Conservation (phyloP, 1,140 invertebrate species). For the Lamellibrachia luymesi region DNA sequence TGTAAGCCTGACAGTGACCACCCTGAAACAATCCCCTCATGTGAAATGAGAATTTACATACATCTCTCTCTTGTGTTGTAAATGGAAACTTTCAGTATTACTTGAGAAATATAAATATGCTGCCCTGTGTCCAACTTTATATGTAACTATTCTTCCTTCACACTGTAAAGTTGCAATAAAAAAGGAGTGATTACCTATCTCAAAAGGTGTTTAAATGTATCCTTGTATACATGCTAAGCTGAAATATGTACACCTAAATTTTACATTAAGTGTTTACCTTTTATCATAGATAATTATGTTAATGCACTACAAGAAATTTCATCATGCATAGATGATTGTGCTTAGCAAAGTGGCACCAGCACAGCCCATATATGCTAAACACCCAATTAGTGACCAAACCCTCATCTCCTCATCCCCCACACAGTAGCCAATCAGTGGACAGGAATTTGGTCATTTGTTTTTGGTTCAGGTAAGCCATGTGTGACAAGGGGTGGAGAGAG, state of each 20-base stretch:
- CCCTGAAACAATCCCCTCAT: neutral
- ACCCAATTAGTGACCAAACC: neutral
- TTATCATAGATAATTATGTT: neutral
- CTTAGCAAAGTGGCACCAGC: neutral
- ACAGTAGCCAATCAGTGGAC: neutral
- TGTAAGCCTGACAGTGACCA: neutral
- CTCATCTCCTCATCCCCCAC: neutral
- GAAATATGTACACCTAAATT: neutral
- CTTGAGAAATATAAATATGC: no score
- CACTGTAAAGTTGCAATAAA: neutral
- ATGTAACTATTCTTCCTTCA: neutral
- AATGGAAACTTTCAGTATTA: no score
- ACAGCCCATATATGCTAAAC: neutral
- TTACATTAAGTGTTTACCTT: neutral
- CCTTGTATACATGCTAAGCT: neutral
- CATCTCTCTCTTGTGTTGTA: neutral
- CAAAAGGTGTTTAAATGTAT: neutral
- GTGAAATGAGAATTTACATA: neutral
- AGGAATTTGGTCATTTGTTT: neutral
- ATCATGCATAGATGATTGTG: neutral
- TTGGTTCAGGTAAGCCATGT: neutral
- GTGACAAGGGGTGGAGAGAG: neutral
- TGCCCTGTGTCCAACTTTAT: no score
- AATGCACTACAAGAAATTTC: neutral
- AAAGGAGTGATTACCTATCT: neutral